Percentiles rank a stretch among this genome's conserved stretches.
Evolutionary conservation across 2,888 invertebrate genomes (phyloP).

Genomic region (Sesia bembeciformis): DNA sequence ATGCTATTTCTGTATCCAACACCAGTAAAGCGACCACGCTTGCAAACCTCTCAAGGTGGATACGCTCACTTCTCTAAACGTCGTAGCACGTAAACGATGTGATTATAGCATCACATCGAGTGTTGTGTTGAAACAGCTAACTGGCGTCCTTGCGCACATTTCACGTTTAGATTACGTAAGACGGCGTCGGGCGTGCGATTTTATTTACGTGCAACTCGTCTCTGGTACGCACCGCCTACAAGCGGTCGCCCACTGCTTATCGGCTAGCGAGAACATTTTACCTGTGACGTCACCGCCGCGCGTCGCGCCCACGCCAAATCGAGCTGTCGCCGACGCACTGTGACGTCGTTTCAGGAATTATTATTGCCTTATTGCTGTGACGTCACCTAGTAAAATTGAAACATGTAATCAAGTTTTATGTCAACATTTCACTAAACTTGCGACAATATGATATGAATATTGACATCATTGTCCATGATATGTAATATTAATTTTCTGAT

Average conservation of each 20-base stretch:
- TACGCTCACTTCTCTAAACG: slow-evolving; percentile 68
- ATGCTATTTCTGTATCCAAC: slow-evolving; percentile 53
- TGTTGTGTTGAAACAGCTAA: slow-evolving; percentile 50
- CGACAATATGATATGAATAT: too few relatives aligned
- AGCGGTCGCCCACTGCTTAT: not conserved
- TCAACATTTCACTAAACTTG: too few relatives aligned
- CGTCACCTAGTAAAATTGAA: slow-evolving; percentile 33
- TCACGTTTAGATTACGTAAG: slow-evolving; percentile 63
- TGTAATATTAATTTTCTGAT: too few relatives aligned
- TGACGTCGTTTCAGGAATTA: slow-evolving; percentile 49
- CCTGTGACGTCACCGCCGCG: slow-evolving; percentile 63
- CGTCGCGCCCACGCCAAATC: slow-evolving; percentile 44
- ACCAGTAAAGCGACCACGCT: slow-evolving; percentile 57
- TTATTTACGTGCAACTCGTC: slow-evolving; percentile 42
- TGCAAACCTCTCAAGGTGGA: slow-evolving; percentile 58
- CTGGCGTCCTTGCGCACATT: slow-evolving; percentile 61
- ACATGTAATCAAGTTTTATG: slow-evolving; percentile 8
- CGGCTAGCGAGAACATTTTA: slow-evolving; percentile 28
- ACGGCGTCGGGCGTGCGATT: slow-evolving; percentile 25
- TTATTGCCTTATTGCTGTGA: slow-evolving; percentile 32
- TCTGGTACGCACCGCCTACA: slow-evolving; percentile 28
- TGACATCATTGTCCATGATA: too few relatives aligned
- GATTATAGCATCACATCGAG: slow-evolving; percentile 57
- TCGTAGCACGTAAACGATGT: slow-evolving; percentile 58
- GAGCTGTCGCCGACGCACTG: slow-evolving; percentile 36